Conservation (phyloP, 2,888 invertebrate species). For the Steromphala cineraria region DNA sequence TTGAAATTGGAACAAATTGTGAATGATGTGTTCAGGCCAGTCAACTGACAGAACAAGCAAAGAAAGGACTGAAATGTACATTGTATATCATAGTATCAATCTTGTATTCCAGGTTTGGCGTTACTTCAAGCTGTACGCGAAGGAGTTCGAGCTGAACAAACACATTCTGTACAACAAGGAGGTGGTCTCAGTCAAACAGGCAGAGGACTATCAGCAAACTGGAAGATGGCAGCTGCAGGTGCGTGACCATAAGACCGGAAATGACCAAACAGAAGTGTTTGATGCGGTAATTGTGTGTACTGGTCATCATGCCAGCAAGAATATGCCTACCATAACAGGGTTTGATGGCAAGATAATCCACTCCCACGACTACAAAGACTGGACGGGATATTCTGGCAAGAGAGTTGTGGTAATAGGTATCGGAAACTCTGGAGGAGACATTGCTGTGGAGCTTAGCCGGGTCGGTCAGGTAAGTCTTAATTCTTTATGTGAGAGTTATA, state of each 20-base stretch:
- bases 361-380: constrained; percentile 65
- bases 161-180: no score
- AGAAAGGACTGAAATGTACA: no score
- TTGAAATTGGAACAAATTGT: no score
- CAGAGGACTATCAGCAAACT: no score
- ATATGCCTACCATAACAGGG: constrained; percentile 56
- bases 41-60: no score
- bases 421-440: constrained; percentile 77
- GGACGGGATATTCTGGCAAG: constrained; percentile 64
- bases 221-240: constrained; percentile 64
- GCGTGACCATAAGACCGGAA: constrained; percentile 49
- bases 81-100: no score
- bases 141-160: no score
- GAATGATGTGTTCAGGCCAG: no score
- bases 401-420: constrained; percentile 77
- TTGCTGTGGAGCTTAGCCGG: constrained; percentile 75
- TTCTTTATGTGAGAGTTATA: no score
- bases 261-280: constrained; percentile 45
- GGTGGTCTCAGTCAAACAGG: no score
- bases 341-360: constrained; percentile 67
- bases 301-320: constrained; percentile 63
- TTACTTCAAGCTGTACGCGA: no score
- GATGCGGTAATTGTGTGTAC: constrained; percentile 68
- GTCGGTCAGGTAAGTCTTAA: constrained; percentile 30
- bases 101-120: no score